Evolutionary conservation across 2,113 vertebrate genomes (phyloP).

Genomic region (Papio anubis): DNA sequence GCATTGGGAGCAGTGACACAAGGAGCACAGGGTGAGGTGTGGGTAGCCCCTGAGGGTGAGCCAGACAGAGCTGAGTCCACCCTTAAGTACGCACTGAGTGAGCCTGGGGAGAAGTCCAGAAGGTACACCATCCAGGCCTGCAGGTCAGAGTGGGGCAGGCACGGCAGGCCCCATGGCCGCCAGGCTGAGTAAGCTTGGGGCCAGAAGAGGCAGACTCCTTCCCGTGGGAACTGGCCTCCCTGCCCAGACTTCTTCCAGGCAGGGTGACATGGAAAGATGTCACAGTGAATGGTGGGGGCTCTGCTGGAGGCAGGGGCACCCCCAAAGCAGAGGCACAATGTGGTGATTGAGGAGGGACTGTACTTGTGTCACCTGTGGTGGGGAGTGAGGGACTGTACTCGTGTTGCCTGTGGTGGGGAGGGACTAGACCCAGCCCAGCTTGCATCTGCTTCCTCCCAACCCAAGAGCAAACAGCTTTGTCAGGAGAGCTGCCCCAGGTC

Average conservation of each 20-base stretch:
- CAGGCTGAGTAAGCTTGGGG: background rate
- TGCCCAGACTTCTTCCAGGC: conserved; percentile 32
- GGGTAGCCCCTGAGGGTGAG: background rate
- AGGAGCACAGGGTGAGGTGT: background rate
- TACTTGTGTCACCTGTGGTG: background rate
- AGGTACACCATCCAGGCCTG: background rate
- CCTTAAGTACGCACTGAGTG: background rate
- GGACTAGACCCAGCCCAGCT: background rate
- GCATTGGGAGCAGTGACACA: background rate
- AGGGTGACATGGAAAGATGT: conserved; percentile 43
- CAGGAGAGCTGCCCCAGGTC: background rate
- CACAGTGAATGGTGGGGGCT: conserved; percentile 73
- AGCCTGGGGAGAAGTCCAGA: background rate
- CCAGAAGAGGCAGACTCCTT: conserved; percentile 12
- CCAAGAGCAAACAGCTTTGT: background rate
- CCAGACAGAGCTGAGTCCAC: background rate
- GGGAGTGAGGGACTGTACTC: background rate
- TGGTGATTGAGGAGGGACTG: background rate
- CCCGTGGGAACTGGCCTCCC: background rate
- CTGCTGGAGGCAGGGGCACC: conserved; percentile 63
- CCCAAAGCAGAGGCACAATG: conserved; percentile 66
- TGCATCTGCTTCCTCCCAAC: conserved; percentile 6
- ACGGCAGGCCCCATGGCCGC: background rate
- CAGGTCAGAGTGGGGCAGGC: background rate
- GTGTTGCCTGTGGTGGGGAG: background rate